Evolutionary conservation across 2,113 vertebrate species (phyloP).

Genomic region (Bujurquina vittata): DNA sequence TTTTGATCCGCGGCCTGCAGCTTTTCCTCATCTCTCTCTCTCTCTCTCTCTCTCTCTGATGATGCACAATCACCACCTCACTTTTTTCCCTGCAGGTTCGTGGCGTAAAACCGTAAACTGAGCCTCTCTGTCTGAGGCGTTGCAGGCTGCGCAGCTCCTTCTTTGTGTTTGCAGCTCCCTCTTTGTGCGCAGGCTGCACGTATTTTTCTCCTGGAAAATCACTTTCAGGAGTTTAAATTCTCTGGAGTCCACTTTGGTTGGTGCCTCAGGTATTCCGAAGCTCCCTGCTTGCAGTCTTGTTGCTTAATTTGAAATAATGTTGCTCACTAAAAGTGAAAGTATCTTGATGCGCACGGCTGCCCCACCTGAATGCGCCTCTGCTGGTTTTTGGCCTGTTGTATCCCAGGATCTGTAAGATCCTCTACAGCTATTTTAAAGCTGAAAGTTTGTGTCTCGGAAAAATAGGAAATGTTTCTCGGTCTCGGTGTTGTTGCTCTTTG

Average conservation of each 20-base stretch:
- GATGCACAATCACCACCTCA: slow-evolving; percentile 1
- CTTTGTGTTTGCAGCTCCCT: neutral
- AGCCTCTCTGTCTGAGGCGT: neutral
- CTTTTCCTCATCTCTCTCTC: neutral
- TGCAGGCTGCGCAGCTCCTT: neutral
- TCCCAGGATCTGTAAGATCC: neutral
- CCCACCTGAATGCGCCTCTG: neutral
- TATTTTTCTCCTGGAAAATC: no score
- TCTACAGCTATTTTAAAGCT: neutral
- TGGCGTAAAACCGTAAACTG: slow-evolving; percentile 1
- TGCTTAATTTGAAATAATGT: neutral
- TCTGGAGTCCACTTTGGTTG: neutral
- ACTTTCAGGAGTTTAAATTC: neutral
- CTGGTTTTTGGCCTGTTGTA: neutral
- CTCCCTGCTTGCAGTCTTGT: neutral
- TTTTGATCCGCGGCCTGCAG: slow-evolving; percentile 7
- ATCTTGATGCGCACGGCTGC: neutral
- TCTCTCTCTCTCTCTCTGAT: neutral
- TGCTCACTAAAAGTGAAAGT: neutral
- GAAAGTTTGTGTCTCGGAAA: neutral
- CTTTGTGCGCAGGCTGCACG: neutral
- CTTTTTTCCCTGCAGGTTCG: neutral
- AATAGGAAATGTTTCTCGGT: neutral
- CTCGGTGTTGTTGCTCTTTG: neutral
- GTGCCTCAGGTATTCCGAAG: neutral